phyloP scores from a whole-genome alignment of 2,797 vertebrate species.

The Poeciliopsis paucimaculata region DNA sequence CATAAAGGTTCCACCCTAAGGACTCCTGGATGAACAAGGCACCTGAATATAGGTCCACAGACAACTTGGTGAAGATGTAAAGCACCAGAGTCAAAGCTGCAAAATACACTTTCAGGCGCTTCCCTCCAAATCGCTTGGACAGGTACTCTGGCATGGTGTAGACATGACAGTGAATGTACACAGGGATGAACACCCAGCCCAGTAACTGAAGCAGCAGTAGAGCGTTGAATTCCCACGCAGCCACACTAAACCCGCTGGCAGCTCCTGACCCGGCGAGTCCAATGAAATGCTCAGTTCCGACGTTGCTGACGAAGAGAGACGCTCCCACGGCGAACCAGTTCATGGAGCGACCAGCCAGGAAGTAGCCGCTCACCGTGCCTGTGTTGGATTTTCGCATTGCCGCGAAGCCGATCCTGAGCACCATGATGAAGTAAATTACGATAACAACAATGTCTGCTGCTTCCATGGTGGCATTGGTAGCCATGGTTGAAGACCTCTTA shows the following conservation, averaged over 20 bases:
- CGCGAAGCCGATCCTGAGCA: conserved; percentile 92
- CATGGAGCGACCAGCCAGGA: conserved; percentile 98
- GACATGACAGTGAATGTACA: conserved; percentile 95
- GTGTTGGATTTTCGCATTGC: conserved; percentile 98
- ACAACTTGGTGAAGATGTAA: conserved; percentile 98
- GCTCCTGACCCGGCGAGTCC: conserved; percentile 98
- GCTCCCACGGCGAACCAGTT: conserved; percentile 94
- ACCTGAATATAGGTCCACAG: conserved; percentile 97
- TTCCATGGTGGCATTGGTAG: conserved; percentile 84
- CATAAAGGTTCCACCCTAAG: conserved; percentile 96
- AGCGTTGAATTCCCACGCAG: conserved; percentile 98
- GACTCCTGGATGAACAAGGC: conserved; percentile 99
- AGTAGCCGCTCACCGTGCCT: conserved; percentile 97
- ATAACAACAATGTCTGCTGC: conserved; percentile 93
- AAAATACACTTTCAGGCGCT: conserved; percentile 95
- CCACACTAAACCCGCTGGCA: conserved; percentile 97
- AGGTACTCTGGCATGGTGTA: conserved; percentile 99
- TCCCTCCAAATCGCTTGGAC: conserved; percentile 94
- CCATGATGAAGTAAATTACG: conserved; percentile 94
- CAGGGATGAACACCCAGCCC: conserved; percentile 98
- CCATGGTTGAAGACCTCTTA: not conserved
- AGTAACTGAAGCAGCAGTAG: conserved; percentile 96
- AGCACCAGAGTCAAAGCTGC: conserved; percentile 92
- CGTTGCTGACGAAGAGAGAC: conserved; percentile 99
- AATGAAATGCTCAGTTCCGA: conserved; percentile 99